These are phyloP conservation scores for Brachionus koreanus DNA, from an alignment of 1,140 invertebrate species.

Conservation along the genomic window DNA sequence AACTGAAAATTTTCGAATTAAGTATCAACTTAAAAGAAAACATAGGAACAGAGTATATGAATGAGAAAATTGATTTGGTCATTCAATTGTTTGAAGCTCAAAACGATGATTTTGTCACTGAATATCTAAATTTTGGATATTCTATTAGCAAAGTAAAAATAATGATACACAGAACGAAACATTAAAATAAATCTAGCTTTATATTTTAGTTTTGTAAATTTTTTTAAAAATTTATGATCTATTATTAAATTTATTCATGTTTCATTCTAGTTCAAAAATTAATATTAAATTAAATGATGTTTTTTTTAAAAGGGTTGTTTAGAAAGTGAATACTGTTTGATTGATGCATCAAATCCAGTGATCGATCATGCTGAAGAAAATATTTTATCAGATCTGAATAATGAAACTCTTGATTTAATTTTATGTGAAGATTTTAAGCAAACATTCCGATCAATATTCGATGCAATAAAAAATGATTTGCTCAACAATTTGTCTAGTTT, in stretches of 20 bases:
- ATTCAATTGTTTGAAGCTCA: not conserved
- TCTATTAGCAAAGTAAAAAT: not conserved
- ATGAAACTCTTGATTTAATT: slow-evolving; percentile 5
- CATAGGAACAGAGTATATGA: not conserved
- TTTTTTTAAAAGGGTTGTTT: not conserved
- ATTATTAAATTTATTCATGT: too few relatives aligned
- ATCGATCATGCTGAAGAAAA: not conserved
- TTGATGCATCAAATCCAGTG: not conserved
- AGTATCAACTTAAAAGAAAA: not conserved
- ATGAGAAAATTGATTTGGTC: not conserved
- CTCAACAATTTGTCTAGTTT: slow-evolving; percentile 20
- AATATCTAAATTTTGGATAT: not conserved
- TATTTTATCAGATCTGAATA: not conserved
- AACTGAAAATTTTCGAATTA: not conserved
- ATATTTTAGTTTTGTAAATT: too few relatives aligned
- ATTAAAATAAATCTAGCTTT: too few relatives aligned
- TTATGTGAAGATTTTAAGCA: slow-evolving; percentile 8
- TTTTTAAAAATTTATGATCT: too few relatives aligned
- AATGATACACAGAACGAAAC: too few relatives aligned
- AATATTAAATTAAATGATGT: not conserved
- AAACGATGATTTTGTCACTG: not conserved
- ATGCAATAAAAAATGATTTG: not conserved
- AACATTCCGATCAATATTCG: not conserved
- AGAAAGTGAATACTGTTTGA: not conserved
- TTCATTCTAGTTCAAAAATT: not conserved